phyloP scores from a whole-genome alignment of 2,113 vertebrate genomes.

The Tor tambroides region DNA sequence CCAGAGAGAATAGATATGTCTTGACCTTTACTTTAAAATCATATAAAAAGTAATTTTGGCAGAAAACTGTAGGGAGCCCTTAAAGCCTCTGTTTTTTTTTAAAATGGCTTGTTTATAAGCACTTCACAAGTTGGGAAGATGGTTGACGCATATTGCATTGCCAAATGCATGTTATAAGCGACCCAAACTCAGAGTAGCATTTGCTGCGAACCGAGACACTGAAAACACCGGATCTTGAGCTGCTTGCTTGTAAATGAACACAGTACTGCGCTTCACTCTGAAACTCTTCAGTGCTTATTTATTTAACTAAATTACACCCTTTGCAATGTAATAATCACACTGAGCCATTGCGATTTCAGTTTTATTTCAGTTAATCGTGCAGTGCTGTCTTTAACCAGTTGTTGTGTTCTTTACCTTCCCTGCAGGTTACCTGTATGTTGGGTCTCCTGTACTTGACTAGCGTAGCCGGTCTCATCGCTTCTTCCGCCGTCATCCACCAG shows the following conservation, averaged over 20 bases:
- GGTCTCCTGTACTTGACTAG: conserved; percentile 89
- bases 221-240: too few species aligned
- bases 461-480: conserved; percentile 83
- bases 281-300: background rate
- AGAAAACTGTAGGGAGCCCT: too few species aligned
- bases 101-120: too few species aligned
- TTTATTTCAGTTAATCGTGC: too few species aligned
- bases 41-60: too few species aligned
- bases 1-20: background rate
- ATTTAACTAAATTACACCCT: background rate
- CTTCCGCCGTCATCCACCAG: conserved; percentile 81
- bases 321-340: background rate
- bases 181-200: too few species aligned
- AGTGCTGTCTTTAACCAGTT: background rate
- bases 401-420: background rate
- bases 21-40: background rate
- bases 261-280: background rate
- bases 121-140: too few species aligned
- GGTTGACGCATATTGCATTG: too few species aligned
- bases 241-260: too few species aligned
- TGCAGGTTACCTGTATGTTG: conserved; percentile 89
- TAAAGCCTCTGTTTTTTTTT: too few species aligned
- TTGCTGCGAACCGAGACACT: too few species aligned
- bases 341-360: background rate
- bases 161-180: too few species aligned